Percentiles rank a stretch among this genome's conserved stretches.
phyloP scores from a whole-genome alignment of 1,140 invertebrate genomes.

The Conus ventricosus region DNA sequence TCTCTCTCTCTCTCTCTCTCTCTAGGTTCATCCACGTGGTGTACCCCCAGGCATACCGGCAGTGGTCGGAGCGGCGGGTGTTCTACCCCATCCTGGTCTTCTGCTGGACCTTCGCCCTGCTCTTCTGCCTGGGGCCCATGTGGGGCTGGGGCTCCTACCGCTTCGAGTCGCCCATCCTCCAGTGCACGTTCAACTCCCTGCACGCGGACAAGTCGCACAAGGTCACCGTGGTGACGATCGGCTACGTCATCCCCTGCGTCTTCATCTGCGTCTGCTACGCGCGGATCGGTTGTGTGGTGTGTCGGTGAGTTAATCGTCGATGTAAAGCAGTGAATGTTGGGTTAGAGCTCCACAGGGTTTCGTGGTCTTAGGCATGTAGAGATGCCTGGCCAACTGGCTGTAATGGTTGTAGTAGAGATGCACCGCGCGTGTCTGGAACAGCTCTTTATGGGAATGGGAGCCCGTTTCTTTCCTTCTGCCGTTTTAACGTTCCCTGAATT shows the following conservation, averaged over 20 bases:
- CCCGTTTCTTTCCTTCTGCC: too few relatives aligned
- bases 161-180: conserved; percentile 59
- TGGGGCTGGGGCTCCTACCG: conserved; percentile 34
- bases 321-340: too few relatives aligned
- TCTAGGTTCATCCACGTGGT: conserved; percentile 58
- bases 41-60: conserved; percentile 56
- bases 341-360: too few relatives aligned
- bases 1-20: background rate
- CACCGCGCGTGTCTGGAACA: too few relatives aligned
- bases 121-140: conserved; percentile 60
- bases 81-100: conserved; percentile 51
- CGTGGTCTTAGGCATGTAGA: too few relatives aligned
- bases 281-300: conserved; percentile 65
- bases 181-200: conserved; percentile 60
- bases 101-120: conserved; percentile 61
- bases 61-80: conserved; percentile 47
- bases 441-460: too few relatives aligned
- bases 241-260: conserved; percentile 65
- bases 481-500: too few relatives aligned
- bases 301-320: conserved; percentile 22
- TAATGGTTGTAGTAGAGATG: too few relatives aligned
- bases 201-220: conserved; percentile 60
- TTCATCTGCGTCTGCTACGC: conserved; percentile 67
- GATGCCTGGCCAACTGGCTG: too few relatives aligned
- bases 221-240: conserved; percentile 59